Conservation (phyloP, 2,888 invertebrate genomes). For the Heliconius aoede region DNA sequence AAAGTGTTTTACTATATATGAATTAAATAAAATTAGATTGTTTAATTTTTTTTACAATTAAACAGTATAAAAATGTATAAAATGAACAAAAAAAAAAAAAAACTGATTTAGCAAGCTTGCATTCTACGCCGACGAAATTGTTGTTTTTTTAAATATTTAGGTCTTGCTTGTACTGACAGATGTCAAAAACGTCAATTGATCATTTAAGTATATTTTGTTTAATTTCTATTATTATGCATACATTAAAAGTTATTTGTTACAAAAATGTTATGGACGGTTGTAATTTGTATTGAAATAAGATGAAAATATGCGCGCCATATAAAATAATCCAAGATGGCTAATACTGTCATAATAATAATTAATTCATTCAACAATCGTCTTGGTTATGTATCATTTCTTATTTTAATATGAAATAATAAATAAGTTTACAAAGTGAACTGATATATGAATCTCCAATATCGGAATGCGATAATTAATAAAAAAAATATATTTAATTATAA, state of each 20-base stretch:
- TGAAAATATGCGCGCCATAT: not conserved
- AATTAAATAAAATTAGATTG: no score
- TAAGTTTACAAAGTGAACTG: conserved; percentile 22
- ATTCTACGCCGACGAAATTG: not conserved
- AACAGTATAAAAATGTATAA: no score
- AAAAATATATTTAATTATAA: not conserved
- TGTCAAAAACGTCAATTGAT: conserved; percentile 22
- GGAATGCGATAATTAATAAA: not conserved
- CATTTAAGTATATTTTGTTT: not conserved
- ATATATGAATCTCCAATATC: conserved; percentile 1
- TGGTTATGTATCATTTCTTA: not conserved
- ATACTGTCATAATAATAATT: not conserved
- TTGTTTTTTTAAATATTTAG: not conserved
- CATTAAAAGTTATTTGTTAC: not conserved
- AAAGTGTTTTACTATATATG: no score
- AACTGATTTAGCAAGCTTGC: no score
- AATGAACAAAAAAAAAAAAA: no score
- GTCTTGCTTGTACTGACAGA: not conserved
- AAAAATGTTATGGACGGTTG: not conserved
- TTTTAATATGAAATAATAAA: not conserved
- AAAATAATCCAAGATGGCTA: not conserved
- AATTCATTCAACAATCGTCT: not conserved
- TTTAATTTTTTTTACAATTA: no score
- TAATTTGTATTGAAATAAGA: conserved; percentile 12
- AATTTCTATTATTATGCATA: not conserved